phyloP scores from a whole-genome alignment of 2,888 invertebrate genomes.

The Eucriotettix oculatus region DNA sequence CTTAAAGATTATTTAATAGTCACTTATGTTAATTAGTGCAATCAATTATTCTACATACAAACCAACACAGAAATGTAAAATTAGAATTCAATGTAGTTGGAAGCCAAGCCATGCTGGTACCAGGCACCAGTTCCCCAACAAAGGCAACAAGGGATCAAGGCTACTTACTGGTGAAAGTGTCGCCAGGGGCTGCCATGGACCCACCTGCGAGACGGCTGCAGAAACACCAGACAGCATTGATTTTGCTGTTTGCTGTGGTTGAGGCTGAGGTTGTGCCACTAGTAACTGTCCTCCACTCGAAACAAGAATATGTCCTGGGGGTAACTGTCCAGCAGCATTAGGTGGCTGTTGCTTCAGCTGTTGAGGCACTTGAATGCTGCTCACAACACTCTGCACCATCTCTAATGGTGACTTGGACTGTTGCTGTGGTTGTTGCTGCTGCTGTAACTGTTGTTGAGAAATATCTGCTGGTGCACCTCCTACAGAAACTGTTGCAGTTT shows the following conservation, averaged over 20 bases:
- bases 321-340: slow-evolving; percentile 18
- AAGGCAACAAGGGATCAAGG: no score
- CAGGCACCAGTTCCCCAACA: no score
- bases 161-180: no score
- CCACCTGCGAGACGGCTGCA: slow-evolving; percentile 40
- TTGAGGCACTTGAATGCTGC: slow-evolving; percentile 43
- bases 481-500: slow-evolving; percentile 59
- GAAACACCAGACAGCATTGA: slow-evolving; percentile 28
- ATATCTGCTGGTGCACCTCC: slow-evolving; percentile 35
- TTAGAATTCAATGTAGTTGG: no score
- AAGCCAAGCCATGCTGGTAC: no score
- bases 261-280: slow-evolving; percentile 24
- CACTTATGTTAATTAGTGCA: no score
- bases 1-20: no score
- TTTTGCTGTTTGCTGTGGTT: slow-evolving; percentile 39
- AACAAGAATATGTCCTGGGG: slow-evolving; percentile 55
- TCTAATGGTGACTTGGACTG: slow-evolving; percentile 49
- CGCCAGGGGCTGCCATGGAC: slow-evolving; percentile 35
- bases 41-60: no score
- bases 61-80: no score
- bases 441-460: slow-evolving; percentile 29
- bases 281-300: slow-evolving; percentile 56
- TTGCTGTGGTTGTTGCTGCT: slow-evolving; percentile 28
- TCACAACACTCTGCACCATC: slow-evolving; percentile 63
- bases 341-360: slow-evolving; percentile 1